phyloP scores from a whole-genome alignment of 2,888 invertebrate species.

The Drosophila formosana region DNA sequence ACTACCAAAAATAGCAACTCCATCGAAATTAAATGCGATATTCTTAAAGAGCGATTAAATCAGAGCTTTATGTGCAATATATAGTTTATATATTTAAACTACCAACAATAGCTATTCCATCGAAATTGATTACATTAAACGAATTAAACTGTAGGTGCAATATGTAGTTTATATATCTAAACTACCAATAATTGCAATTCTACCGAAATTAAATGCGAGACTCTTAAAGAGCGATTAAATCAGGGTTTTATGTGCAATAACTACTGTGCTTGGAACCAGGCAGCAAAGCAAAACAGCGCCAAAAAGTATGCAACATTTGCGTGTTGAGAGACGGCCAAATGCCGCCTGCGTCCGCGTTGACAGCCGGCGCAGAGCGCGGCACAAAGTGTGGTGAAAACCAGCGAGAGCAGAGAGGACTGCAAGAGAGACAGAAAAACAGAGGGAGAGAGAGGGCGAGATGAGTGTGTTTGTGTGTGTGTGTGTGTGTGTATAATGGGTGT shows the following conservation, averaged over 20 bases:
- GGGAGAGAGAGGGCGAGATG: conserved; percentile 3
- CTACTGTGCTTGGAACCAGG: conserved; percentile 55
- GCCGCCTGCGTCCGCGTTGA: conserved; percentile 39
- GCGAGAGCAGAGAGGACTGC: conserved; percentile 16
- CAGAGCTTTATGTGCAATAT: too few relatives aligned
- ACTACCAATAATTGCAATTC: too few relatives aligned
- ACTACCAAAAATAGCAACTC: too few relatives aligned
- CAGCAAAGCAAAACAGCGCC: conserved; percentile 62
- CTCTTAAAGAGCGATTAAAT: too few relatives aligned
- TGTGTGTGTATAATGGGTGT: not conserved
- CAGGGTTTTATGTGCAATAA: not conserved
- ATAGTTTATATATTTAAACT: too few relatives aligned
- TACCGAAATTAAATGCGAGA: too few relatives aligned
- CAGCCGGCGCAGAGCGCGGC: conserved; percentile 65
- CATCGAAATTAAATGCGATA: too few relatives aligned
- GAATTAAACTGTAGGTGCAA: too few relatives aligned
- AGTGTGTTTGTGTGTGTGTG: not conserved
- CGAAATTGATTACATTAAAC: too few relatives aligned
- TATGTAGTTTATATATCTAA: too few relatives aligned
- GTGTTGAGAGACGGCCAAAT: conserved; percentile 15
- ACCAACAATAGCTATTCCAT: too few relatives aligned
- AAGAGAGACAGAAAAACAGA: conserved; percentile 5
- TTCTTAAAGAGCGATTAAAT: too few relatives aligned
- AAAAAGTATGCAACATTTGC: conserved; percentile 62
- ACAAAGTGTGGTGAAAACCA: conserved; percentile 72